phyloP scores from a whole-genome alignment of 2,113 vertebrate species.

The Manacus vitellinus region DNA sequence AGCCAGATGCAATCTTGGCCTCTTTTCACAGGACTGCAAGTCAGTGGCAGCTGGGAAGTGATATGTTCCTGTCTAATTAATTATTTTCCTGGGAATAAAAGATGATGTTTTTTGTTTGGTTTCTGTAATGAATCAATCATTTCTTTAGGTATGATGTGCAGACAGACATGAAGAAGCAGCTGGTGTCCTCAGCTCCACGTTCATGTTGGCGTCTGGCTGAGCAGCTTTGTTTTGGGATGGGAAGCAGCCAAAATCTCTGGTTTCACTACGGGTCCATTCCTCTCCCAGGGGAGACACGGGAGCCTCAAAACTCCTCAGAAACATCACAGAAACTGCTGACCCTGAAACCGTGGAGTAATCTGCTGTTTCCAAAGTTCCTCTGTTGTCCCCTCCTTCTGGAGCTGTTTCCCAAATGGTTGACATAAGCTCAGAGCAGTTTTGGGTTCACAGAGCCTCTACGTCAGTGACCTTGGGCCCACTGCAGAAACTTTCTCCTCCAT shows the following conservation, averaged over 20 bases:
- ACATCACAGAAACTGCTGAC: not conserved
- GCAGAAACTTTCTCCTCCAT: not conserved
- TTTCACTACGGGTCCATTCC: not conserved
- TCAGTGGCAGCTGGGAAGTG: not conserved
- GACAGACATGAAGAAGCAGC: not conserved
- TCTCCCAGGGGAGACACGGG: not conserved
- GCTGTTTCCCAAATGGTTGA: not conserved
- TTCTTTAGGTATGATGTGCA: not conserved
- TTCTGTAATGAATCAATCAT: not conserved
- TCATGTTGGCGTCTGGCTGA: not conserved
- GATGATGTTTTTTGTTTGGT: not conserved
- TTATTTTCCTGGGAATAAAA: slow-evolving; percentile 21
- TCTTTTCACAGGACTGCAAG: not conserved
- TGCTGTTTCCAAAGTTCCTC: not conserved
- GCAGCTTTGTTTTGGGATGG: not conserved
- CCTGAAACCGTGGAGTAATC: not conserved
- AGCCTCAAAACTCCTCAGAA: not conserved
- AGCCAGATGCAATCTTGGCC: not conserved
- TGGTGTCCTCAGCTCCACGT: rapidly evolving
- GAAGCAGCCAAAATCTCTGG: not conserved
- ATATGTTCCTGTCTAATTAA: not conserved
- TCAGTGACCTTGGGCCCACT: rapidly evolving
- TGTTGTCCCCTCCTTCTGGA: not conserved
- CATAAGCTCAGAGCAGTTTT: not conserved
- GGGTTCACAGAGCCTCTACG: not conserved